Evolutionary conservation across 2,797 vertebrate genomes (phyloP).

Genomic region (Miichthys miiuy): DNA sequence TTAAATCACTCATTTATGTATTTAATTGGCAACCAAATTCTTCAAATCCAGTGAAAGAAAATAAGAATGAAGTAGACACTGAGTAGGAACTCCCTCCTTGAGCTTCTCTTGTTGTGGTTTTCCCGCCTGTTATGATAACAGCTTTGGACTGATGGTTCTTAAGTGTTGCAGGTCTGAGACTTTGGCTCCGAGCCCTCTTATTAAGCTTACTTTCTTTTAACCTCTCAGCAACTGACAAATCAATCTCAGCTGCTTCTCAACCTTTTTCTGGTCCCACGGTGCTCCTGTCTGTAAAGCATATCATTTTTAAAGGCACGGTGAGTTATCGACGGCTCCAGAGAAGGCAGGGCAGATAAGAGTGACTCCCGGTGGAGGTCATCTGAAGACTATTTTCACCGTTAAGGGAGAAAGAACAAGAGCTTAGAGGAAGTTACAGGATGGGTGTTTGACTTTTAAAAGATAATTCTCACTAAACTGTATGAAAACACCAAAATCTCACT

Average conservation of each 20-base stretch:
- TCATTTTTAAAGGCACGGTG: slow-evolving; percentile 24
- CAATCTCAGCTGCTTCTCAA: slow-evolving; percentile 35
- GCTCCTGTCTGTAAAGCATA: slow-evolving; percentile 16
- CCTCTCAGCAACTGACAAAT: slow-evolving; percentile 53
- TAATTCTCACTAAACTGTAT: not conserved
- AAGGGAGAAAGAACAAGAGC: not conserved
- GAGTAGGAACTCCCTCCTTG: slow-evolving; percentile 25
- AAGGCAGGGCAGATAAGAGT: slow-evolving; percentile 45
- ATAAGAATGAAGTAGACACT: not conserved
- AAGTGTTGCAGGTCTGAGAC: slow-evolving; percentile 46
- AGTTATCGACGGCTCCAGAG: slow-evolving; percentile 41
- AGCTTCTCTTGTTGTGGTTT: slow-evolving; percentile 13
- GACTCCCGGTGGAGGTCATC: slow-evolving; percentile 40
- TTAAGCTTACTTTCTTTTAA: slow-evolving; percentile 57
- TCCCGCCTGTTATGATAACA: slow-evolving; percentile 22
- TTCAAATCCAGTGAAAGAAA: not conserved
- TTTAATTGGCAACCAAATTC: not conserved
- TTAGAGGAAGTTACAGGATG: not conserved
- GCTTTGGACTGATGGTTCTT: slow-evolving; percentile 44
- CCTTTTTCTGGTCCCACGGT: slow-evolving; percentile 15
- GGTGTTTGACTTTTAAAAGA: not conserved
- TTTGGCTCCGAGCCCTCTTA: slow-evolving; percentile 48
- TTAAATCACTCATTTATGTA: not conserved
- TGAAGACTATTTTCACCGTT: slow-evolving; percentile 33
- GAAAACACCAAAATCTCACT: not conserved